Evolutionary conservation across 1,140 invertebrate genomes (phyloP).

Genomic region (Monomorium pharaonis): DNA sequence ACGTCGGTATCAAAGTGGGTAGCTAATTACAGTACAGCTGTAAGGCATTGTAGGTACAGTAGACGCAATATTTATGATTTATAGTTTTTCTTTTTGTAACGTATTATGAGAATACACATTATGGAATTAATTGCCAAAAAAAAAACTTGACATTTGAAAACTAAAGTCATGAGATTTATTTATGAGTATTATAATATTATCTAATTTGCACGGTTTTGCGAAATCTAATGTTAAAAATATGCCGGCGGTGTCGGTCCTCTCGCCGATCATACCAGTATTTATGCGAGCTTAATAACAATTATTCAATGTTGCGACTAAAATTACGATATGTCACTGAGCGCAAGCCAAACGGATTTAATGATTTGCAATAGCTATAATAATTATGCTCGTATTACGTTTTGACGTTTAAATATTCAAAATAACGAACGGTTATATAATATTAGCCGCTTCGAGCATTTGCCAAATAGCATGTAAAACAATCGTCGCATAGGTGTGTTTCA

Average conservation of each 20-base stretch:
- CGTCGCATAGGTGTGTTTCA: not conserved
- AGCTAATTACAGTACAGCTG: conserved; percentile 42
- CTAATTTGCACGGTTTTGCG: conserved; percentile 9
- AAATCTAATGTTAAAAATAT: conserved; percentile 35
- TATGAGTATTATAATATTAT: not conserved
- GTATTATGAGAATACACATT: not conserved
- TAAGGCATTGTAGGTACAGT: not conserved
- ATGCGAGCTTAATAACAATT: conserved; percentile 47
- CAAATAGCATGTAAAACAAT: conserved; percentile 25
- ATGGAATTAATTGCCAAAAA: not conserved
- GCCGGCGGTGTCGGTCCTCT: not conserved
- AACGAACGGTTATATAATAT: conserved; percentile 39
- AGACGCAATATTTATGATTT: not conserved
- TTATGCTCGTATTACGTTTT: conserved; percentile 49
- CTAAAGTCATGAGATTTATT: not conserved
- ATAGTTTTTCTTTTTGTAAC: not conserved
- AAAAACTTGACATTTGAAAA: not conserved
- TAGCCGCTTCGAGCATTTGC: conserved; percentile 18
- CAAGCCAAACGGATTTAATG: conserved; percentile 47
- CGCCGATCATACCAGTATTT: conserved; percentile 23
- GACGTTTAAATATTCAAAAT: conserved; percentile 54
- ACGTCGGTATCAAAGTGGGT: conserved; percentile 60
- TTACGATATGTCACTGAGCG: conserved; percentile 35
- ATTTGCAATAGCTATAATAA: conserved; percentile 54
- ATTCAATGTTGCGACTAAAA: conserved; percentile 48